These are phyloP conservation scores for Eulimnadia texana DNA, from an alignment of 1,140 invertebrate genomes.

Conservation along the genomic window DNA sequence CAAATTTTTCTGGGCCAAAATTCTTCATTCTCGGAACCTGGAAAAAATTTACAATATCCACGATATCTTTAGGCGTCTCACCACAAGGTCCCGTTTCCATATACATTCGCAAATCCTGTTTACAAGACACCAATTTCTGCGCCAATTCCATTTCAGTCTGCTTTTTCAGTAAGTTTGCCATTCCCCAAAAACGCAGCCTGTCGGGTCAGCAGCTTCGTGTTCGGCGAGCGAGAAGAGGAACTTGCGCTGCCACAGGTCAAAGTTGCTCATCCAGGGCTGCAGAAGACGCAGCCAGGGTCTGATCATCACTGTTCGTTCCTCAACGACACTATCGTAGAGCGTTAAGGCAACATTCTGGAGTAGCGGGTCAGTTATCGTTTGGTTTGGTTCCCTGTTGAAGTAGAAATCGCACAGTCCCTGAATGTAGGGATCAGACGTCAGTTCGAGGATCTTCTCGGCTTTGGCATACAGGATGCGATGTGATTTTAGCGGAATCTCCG, in stretches of 20 bases:
- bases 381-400: background rate
- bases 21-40: background rate
- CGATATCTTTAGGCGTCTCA: background rate
- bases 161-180: background rate
- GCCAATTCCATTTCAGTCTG: background rate
- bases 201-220: background rate
- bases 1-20: background rate
- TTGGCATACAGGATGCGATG: background rate
- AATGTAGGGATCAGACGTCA: background rate
- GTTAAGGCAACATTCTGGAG: background rate
- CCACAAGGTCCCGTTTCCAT: background rate
- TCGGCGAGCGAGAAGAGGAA: background rate
- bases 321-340: conserved; percentile 1
- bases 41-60: background rate
- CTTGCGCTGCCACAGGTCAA: conserved; percentile 1
- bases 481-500: background rate
- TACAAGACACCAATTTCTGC: background rate
- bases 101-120: background rate
- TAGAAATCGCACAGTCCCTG: background rate
- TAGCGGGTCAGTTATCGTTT: background rate
- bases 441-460: background rate
- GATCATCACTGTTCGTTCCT: conserved; percentile 2
- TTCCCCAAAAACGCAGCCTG: background rate
- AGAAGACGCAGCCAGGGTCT: conserved; percentile 5
- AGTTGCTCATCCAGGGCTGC: background rate